Percentiles rank a stretch among this genome's conserved stretches.
These are phyloP conservation scores for Oasisia sp. DNA, from an alignment of 2,888 invertebrate genomes.

Conservation along the genomic window DNA sequence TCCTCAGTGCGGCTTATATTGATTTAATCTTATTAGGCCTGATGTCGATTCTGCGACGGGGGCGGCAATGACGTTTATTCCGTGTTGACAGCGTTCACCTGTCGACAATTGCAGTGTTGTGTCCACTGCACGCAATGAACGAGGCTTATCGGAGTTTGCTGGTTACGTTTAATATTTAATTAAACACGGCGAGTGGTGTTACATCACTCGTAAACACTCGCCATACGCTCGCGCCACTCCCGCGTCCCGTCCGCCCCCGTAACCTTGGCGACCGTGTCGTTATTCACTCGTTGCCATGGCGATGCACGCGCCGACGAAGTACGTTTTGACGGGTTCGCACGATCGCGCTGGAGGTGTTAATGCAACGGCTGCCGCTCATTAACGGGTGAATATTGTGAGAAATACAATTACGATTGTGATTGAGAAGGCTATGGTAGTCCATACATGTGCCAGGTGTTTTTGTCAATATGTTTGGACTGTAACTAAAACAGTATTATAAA, in stretches of 20 bases:
- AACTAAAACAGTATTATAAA: no score
- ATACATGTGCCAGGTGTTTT: background rate
- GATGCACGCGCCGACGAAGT: background rate
- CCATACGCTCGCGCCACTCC: background rate
- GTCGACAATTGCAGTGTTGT: background rate
- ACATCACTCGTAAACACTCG: background rate
- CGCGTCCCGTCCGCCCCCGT: background rate
- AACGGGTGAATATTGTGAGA: background rate
- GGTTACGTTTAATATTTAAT: slow-evolving; percentile 14
- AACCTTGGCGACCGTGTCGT: background rate
- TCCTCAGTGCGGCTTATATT: background rate
- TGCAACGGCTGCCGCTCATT: background rate
- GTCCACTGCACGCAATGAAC: background rate
- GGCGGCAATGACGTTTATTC: background rate
- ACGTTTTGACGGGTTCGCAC: background rate
- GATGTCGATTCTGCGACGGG: background rate
- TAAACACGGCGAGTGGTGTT: background rate
- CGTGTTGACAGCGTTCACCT: slow-evolving; percentile 4
- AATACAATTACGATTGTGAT: background rate
- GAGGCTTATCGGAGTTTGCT: background rate
- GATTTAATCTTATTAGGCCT: background rate
- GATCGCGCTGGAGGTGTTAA: background rate
- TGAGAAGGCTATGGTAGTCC: background rate
- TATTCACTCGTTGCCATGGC: background rate
- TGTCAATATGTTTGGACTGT: background rate